Conservation (phyloP, 2,113 vertebrate species). For the Chionis minor region DNA sequence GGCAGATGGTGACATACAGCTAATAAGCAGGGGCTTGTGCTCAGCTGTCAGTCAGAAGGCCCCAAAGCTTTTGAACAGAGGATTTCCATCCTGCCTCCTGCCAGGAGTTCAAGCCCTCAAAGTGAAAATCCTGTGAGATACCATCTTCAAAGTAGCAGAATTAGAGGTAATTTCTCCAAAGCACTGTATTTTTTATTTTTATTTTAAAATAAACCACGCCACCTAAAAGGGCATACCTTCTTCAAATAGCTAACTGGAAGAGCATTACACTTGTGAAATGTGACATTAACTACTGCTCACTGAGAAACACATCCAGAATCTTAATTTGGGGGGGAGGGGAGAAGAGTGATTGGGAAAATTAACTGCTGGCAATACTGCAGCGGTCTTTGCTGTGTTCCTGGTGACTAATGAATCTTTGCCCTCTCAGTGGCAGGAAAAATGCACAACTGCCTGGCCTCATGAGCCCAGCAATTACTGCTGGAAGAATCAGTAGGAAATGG, state of each 20-base stretch:
- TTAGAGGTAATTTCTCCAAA: slow-evolving; percentile 52
- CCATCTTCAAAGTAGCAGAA: slow-evolving; percentile 56
- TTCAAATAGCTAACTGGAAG: background rate
- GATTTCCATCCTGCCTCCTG: slow-evolving; percentile 63
- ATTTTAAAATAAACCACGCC: background rate
- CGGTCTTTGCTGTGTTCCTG: background rate
- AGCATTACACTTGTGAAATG: slow-evolving; percentile 11
- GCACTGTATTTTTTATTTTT: background rate
- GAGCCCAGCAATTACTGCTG: background rate
- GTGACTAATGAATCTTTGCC: slow-evolving; percentile 36
- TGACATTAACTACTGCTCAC: slow-evolving; percentile 17
- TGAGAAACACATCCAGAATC: slow-evolving; percentile 30
- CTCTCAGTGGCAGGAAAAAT: slow-evolving; percentile 3
- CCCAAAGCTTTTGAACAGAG: slow-evolving; percentile 62
- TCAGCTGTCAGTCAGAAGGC: slow-evolving; percentile 58
- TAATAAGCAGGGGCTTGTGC: slow-evolving; percentile 61
- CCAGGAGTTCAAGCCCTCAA: slow-evolving; percentile 59
- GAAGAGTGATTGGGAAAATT: background rate
- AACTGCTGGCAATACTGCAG: slow-evolving; percentile 11
- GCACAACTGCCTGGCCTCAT: background rate
- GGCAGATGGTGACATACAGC: slow-evolving; percentile 62
- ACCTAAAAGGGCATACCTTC: slow-evolving; percentile 7
- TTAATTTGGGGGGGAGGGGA: slow-evolving; percentile 17
- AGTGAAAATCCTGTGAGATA: slow-evolving; percentile 58
- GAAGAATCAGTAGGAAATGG: background rate